These are phyloP conservation scores for Triops cancriformis DNA, from an alignment of 1,140 invertebrate species.

Conservation along the genomic window DNA sequence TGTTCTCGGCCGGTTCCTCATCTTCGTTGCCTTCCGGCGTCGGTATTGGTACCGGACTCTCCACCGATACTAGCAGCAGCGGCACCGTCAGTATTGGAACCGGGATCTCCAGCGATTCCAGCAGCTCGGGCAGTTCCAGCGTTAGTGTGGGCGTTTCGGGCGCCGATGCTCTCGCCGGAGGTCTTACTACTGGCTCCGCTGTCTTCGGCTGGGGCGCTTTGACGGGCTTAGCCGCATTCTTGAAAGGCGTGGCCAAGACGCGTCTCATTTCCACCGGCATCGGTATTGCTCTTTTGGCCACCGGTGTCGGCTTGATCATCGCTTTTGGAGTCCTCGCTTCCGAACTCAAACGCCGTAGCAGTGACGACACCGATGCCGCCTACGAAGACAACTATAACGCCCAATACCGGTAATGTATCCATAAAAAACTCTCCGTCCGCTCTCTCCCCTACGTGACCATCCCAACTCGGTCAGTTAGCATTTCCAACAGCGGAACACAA, in stretches of 20 bases:
- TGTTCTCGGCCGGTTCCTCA: not conserved
- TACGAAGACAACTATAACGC: not conserved
- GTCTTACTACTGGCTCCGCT: not conserved
- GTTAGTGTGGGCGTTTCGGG: not conserved
- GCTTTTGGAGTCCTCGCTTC: not conserved
- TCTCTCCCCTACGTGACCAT: not conserved
- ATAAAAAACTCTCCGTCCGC: not conserved
- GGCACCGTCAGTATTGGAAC: not conserved
- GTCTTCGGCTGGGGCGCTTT: not conserved
- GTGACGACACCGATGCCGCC: not conserved
- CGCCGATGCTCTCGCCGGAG: not conserved
- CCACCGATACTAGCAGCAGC: not conserved
- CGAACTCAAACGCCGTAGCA: not conserved
- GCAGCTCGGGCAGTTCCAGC: no score
- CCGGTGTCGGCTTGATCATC: constrained; percentile 3
- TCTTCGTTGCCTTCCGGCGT: not conserved
- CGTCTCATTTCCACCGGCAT: not conserved
- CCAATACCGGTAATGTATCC: not conserved
- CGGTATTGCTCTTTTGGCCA: not conserved
- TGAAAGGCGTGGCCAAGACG: not conserved
- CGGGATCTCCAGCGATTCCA: not conserved
- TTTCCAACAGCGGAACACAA: no score
- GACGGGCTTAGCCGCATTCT: not conserved
- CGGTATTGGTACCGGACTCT: not conserved
- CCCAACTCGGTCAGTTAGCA: not conserved